phyloP scores from a whole-genome alignment of 2,797 vertebrate genomes.

The Vultur gryphus region DNA sequence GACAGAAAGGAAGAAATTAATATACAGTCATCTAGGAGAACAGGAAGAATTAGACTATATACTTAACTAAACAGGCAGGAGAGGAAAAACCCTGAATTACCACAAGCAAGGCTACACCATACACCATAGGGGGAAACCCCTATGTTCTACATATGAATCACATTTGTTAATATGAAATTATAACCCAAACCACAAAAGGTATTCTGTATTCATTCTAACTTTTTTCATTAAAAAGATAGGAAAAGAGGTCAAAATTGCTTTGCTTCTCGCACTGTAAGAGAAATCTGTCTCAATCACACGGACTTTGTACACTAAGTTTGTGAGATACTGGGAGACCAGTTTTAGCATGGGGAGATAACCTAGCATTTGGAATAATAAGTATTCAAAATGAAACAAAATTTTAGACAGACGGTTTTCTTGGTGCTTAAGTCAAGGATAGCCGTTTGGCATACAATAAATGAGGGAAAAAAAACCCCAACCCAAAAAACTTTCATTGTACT shows the following conservation, averaged over 20 bases:
- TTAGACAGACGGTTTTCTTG: not conserved
- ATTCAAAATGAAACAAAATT: not conserved
- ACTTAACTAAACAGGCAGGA: not conserved
- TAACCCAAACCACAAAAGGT: constrained; percentile 17
- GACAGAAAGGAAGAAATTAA: constrained; percentile 20
- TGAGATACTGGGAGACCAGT: not conserved
- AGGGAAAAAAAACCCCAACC: not conserved
- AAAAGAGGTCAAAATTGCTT: not conserved
- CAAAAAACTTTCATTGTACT: not conserved
- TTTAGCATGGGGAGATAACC: not conserved
- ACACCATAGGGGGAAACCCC: constrained; percentile 22
- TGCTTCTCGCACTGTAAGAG: not conserved
- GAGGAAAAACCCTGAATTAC: constrained; percentile 32
- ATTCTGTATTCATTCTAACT: not conserved
- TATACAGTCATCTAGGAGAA: not conserved
- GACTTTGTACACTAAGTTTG: not conserved
- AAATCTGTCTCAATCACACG: not conserved
- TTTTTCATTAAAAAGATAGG: not conserved
- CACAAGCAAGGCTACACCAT: constrained; percentile 26
- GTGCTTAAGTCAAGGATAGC: not conserved
- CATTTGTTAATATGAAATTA: constrained; percentile 30
- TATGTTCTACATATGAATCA: constrained; percentile 10
- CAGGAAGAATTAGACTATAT: not conserved
- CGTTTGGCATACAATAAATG: not conserved
- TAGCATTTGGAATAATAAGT: not conserved